Conservation (phyloP, 2,797 vertebrate genomes). For the Anas georgica region DNA sequence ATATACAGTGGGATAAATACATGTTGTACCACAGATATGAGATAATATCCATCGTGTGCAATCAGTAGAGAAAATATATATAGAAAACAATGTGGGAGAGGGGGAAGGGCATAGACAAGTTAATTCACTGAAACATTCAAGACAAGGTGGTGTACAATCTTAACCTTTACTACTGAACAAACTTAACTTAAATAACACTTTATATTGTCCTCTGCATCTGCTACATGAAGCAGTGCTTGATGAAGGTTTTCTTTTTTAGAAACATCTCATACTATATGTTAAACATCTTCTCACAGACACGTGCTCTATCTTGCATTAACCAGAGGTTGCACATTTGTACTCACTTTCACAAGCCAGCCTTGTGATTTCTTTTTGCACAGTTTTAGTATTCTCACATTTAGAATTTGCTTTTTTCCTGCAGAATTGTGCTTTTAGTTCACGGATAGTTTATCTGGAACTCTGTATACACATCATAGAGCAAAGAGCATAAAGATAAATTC, state of each 20-base stretch:
- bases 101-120: neutral
- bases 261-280: neutral
- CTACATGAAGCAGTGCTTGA: rapidly evolving
- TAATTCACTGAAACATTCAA: neutral
- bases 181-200: neutral
- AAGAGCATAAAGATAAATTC: neutral
- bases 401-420: neutral
- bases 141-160: neutral
- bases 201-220: neutral
- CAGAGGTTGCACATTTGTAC: neutral
- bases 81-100: slow-evolving; percentile 6
- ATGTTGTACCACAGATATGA: slow-evolving; percentile 75
- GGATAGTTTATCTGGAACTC: neutral
- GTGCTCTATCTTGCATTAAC: neutral
- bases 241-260: neutral
- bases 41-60: slow-evolving; percentile 69
- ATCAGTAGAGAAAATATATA: neutral
- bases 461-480: neutral
- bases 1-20: slow-evolving; percentile 61
- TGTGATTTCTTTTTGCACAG: neutral
- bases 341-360: neutral
- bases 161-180: neutral
- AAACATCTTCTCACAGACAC: neutral
- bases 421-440: neutral
- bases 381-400: neutral